A percentile compares a stretch with the other conserved stretches of the same genome.
Conservation (phyloP, 2,888 invertebrate genomes). For the Phyllotreta striolata region DNA sequence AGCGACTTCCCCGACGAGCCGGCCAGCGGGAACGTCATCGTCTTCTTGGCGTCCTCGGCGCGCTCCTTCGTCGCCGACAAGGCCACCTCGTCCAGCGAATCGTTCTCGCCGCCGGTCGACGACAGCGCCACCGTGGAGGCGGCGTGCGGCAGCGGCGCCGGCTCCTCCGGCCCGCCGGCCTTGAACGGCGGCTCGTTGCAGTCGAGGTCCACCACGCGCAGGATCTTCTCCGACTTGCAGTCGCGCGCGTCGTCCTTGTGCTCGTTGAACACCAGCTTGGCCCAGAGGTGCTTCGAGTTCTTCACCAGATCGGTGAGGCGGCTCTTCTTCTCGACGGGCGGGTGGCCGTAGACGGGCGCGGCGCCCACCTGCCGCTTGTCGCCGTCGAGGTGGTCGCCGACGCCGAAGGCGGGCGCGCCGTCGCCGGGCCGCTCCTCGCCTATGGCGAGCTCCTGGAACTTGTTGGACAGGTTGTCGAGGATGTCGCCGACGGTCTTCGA, state of each 20-base stretch:
- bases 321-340: conserved; percentile 61
- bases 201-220: conserved; percentile 44
- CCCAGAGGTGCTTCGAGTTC: conserved; percentile 56
- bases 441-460: conserved; percentile 33
- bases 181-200: conserved; percentile 38
- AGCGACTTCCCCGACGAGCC: conserved; percentile 42
- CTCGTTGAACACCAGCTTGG: conserved; percentile 51
- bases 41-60: conserved; percentile 38
- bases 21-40: conserved; percentile 48
- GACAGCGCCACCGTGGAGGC: conserved; percentile 37
- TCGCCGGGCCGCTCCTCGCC: conserved; percentile 33
- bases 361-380: conserved; percentile 23
- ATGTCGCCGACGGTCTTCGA: conserved; percentile 45
- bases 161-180: conserved; percentile 34
- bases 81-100: conserved; percentile 44
- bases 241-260: conserved; percentile 51
- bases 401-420: conserved; percentile 21
- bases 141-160: conserved; percentile 40
- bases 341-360: conserved; percentile 41
- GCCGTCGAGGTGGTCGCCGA: conserved; percentile 49
- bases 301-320: conserved; percentile 58
- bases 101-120: conserved; percentile 30
- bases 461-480: conserved; percentile 40
- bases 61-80: conserved; percentile 27
- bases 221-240: conserved; percentile 35